These are phyloP conservation scores for Microcaecilia unicolor DNA, from an alignment of 2,797 vertebrate genomes.

Conservation along the genomic window DNA sequence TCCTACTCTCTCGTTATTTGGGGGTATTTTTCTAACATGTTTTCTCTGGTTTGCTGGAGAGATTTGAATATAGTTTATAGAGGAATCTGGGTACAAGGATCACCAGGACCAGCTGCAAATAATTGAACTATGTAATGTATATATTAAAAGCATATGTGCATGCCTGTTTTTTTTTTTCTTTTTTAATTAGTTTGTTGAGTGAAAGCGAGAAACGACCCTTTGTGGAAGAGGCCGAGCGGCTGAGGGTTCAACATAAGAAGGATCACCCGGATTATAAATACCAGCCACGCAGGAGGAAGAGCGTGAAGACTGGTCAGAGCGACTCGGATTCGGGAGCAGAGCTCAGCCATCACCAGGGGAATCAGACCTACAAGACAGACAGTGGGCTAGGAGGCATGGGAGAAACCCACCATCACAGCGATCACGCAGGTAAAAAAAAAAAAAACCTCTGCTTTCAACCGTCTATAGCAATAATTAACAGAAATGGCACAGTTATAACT, in stretches of 20 bases:
- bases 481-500: too few relatives aligned
- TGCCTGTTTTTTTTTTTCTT: too few relatives aligned
- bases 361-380: constrained; percentile 80
- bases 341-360: constrained; percentile 59
- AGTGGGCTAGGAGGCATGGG: constrained; percentile 61
- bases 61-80: accelerated
- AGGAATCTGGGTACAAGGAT: not conserved
- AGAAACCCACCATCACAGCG: constrained; percentile 70
- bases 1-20: too few relatives aligned
- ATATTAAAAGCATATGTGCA: too few relatives aligned
- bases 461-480: too few relatives aligned
- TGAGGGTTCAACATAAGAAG: constrained; percentile 95
- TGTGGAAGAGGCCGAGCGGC: constrained; percentile 89
- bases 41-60: not conserved
- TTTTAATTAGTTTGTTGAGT: constrained; percentile 68
- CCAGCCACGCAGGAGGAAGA: constrained; percentile 88
- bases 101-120: not conserved
- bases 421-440: constrained; percentile 83
- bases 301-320: constrained; percentile 81
- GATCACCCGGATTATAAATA: constrained; percentile 98
- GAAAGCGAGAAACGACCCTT: constrained; percentile 95
- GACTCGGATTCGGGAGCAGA: constrained; percentile 83
- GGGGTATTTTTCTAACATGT: too few relatives aligned
- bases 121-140: too few relatives aligned
- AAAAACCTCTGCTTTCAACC: too few relatives aligned